phyloP scores from a whole-genome alignment of 37 sponge, comb jelly and placozoan genomes.

The Crambe crambe region DNA sequence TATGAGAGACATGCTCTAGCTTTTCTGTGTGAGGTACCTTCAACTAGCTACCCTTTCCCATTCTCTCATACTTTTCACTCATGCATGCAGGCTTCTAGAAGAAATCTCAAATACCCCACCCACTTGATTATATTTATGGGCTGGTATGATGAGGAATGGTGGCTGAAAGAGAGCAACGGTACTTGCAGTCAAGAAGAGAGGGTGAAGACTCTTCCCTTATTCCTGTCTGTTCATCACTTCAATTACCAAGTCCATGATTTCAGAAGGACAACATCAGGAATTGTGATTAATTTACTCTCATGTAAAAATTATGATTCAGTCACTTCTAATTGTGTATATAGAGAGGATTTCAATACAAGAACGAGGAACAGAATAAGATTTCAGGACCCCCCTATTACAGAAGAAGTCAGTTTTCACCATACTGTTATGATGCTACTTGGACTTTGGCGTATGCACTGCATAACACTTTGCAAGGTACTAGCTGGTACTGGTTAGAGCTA shows the following conservation, averaged over 20 bases:
- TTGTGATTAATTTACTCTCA: neutral
- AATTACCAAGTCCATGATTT: neutral
- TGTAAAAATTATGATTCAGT: too few species aligned
- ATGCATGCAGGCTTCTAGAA: neutral
- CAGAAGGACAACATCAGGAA: neutral
- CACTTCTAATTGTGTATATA: neutral
- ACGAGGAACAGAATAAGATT: neutral
- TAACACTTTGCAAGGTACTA: slow-evolving; percentile 28
- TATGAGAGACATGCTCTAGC: neutral
- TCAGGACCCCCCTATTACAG: neutral
- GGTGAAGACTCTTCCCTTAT: neutral
- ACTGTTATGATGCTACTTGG: slow-evolving; percentile 51
- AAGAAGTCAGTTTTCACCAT: neutral
- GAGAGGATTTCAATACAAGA: slow-evolving; percentile 17
- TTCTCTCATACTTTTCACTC: neutral
- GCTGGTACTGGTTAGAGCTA: too few species aligned
- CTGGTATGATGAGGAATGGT: neutral
- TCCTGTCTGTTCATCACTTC: neutral
- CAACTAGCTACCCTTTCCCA: neutral
- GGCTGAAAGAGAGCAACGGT: neutral
- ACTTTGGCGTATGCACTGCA: slow-evolving; percentile 42
- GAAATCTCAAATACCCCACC: neutral
- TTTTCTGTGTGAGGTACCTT: neutral
- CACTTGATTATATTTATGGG: neutral
- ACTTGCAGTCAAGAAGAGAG: neutral